Evolutionary conservation across 2,888 invertebrate species (phyloP), one percentile per base, ranked within the genome.

Genomic region (Nowickia ferox): DNA sequence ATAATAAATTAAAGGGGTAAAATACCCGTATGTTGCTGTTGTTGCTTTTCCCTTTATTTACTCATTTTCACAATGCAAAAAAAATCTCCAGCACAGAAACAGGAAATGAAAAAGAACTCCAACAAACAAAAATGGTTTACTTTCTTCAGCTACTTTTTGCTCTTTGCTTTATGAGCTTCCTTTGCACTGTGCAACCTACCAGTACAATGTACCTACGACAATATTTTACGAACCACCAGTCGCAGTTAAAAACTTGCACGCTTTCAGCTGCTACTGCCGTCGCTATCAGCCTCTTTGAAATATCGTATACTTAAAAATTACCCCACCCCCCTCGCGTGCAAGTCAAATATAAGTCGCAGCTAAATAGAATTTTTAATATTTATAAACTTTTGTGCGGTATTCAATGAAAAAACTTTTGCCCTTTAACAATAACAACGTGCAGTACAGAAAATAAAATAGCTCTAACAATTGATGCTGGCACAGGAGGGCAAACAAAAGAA

Each of bases 121-220:
- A 17, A 74, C 53, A 9, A 51, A 17, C 44, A 51, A 65, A 30
- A 22, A 44, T 30, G 19, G 40, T 65, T 75, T 53, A 65, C 53
- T 65, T 76, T 76, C 63, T 75, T 63, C 10, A 30, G 10, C 30
- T 48, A 38, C 66, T 19, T 30, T 48, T 42, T 30, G 9, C 30
- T n/a, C 17, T n/a, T 5, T 48, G 13, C n/a, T 53, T 5, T 19
- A 1, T 30, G 2, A 13, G 17, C 17, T 76, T 44, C 40, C 19
- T 65, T 55, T 51, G 42, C 17, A 0, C 42, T 38, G 53, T 46
- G 17, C 13, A 48, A 15, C 48, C 0, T 51, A 57, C 76, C n/a
- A n/a, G n/a, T n/a, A n/a, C n/a, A n/a, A n/a, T n/a, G n/a, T 61
- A 51, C 59, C 68, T 78, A 69, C 69, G 69, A 68, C 78, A 61